These are phyloP conservation scores for Proteles cristata DNA, from an alignment of 2,113 vertebrate species.

Conservation along the genomic window DNA sequence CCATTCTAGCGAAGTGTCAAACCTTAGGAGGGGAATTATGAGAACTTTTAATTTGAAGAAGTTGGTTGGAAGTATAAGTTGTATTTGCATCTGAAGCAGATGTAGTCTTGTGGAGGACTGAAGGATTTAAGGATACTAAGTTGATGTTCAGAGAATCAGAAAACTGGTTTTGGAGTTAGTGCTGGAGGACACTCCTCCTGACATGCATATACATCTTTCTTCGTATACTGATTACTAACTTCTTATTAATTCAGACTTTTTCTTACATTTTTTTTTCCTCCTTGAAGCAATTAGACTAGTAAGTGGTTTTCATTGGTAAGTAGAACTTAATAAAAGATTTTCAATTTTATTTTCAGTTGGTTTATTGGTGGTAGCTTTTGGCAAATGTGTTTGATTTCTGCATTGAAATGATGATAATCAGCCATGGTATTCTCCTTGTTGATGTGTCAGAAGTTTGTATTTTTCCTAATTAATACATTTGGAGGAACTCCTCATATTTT, in stretches of 20 bases:
- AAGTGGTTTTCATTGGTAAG: neutral
- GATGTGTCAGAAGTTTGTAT: neutral
- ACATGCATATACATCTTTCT: neutral
- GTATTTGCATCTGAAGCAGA: neutral
- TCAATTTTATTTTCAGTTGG: neutral
- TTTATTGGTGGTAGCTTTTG: neutral
- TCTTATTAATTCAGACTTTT: neutral
- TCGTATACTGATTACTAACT: neutral
- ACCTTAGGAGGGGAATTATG: neutral
- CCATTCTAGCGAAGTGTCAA: neutral
- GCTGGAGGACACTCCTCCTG: neutral
- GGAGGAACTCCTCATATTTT: neutral
- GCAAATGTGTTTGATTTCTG: slow-evolving; percentile 53
- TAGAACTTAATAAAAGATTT: neutral
- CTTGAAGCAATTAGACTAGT: neutral
- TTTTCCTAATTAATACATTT: neutral
- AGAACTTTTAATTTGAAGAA: neutral
- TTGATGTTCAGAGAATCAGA: neutral
- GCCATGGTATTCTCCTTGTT: neutral
- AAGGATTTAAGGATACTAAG: neutral
- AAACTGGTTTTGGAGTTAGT: neutral
- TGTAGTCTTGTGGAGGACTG: too few species aligned
- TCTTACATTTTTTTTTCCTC: neutral
- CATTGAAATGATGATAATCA: neutral
- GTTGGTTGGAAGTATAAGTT: neutral